Conservation (phyloP, 2,113 vertebrate genomes). For the Anguilla rostrata region DNA sequence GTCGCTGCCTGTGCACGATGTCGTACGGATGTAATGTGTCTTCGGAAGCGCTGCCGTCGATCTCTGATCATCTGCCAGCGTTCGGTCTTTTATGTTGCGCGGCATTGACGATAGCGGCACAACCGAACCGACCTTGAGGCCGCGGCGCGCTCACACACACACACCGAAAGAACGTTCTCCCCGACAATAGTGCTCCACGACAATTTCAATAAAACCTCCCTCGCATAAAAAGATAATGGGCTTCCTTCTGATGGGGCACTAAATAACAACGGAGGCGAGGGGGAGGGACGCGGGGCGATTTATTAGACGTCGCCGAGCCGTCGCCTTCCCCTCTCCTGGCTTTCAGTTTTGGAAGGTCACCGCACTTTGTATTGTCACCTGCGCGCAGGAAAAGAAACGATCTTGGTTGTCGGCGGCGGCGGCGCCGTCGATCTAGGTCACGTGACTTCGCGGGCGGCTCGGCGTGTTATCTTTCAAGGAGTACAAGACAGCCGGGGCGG, state of each 20-base stretch:
- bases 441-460: no score
- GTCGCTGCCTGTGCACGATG: background rate
- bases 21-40: background rate
- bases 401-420: no score
- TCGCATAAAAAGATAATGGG: slow-evolving; percentile 70
- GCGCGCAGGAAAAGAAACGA: background rate
- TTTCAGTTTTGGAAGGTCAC: slow-evolving; percentile 52
- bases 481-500: background rate
- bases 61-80: background rate
- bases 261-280: slow-evolving; percentile 59
- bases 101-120: slow-evolving; percentile 61
- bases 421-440: background rate
- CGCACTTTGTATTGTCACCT: background rate
- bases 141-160: background rate
- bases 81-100: slow-evolving; percentile 21
- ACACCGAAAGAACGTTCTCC: slow-evolving; percentile 39
- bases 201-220: slow-evolving; percentile 66
- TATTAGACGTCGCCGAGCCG: slow-evolving; percentile 56
- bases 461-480: background rate
- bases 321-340: slow-evolving; percentile 17
- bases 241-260: slow-evolving; percentile 55
- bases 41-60: background rate
- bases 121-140: slow-evolving; percentile 66
- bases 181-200: slow-evolving; percentile 43
- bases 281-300: slow-evolving; percentile 57